Conservation (phyloP, 2,797 vertebrate genomes). For the Typhlichthys eigenmanni region DNA sequence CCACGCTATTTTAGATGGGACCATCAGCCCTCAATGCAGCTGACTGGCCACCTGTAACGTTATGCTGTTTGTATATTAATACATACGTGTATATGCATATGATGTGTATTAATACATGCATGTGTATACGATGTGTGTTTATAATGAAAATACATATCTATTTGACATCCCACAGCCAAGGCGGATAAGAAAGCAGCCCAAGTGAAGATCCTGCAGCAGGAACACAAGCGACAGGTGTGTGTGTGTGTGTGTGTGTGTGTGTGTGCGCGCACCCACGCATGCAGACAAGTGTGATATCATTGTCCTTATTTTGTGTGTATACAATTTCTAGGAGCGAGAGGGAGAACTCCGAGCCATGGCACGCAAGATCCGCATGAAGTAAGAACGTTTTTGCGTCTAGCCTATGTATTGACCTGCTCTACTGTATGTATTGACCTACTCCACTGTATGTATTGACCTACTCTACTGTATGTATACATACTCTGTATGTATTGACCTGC, state of each 20-base stretch:
- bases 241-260: background rate
- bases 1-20: background rate
- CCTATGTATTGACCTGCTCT: background rate
- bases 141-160: background rate
- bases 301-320: conserved; percentile 15
- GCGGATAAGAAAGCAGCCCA: conserved; percentile 93
- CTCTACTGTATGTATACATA: no score
- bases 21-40: background rate
- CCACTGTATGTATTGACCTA: background rate
- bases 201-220: conserved; percentile 92
- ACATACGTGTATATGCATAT: no score
- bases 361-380: conserved; percentile 96
- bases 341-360: conserved; percentile 95
- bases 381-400: conserved; percentile 48
- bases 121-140: background rate
- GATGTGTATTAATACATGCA: no score
- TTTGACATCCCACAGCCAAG: conserved; percentile 79
- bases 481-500: no score
- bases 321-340: conserved; percentile 84
- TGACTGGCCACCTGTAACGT: no score
- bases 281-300: conserved; percentile 40
- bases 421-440: background rate
- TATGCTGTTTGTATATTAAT: no score
- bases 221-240: conserved; percentile 87
- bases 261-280: background rate